phyloP scores from a whole-genome alignment of 2,797 vertebrate genomes.

The Enteromius fasciolatus region DNA sequence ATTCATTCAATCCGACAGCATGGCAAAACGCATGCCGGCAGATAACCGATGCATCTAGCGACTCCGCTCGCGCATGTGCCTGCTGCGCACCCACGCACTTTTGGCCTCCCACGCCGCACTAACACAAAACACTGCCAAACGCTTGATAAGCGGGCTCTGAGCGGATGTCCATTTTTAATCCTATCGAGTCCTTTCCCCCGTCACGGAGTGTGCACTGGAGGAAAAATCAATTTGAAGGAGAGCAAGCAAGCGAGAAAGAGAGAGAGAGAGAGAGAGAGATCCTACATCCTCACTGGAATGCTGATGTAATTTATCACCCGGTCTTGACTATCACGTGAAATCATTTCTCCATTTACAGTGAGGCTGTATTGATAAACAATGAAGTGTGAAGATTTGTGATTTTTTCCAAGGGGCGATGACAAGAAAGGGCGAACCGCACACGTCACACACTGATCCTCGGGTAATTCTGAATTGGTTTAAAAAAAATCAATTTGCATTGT shows the following conservation, averaged over 20 bases:
- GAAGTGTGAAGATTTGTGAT: background rate
- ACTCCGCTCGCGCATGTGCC: conserved; percentile 1
- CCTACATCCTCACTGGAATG: background rate
- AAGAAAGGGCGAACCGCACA: background rate
- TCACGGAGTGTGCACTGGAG: conserved; percentile 37
- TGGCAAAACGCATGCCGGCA: conserved; percentile 20
- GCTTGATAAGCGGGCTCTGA: conserved; percentile 63
- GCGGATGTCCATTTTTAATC: conserved; percentile 54
- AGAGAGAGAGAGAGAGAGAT: background rate
- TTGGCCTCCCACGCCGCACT: conserved; percentile 55
- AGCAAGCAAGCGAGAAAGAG: background rate
- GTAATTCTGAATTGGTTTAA: background rate
- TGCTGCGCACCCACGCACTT: conserved; percentile 37
- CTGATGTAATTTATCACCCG: background rate
- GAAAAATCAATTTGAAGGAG: conserved; percentile 60
- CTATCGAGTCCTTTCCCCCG: conserved; percentile 48
- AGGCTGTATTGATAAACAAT: conserved; percentile 5
- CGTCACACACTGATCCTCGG: background rate
- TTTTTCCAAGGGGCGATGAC: background rate
- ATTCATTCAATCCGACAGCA: background rate
- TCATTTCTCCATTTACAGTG: background rate
- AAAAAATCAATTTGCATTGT: background rate
- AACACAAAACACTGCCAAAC: conserved; percentile 49
- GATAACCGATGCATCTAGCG: conserved; percentile 35
- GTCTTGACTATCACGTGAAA: background rate